Percentiles rank a stretch among this genome's conserved stretches.
phyloP scores from a whole-genome alignment of 23 tunicate species.

The Ciona savignyi region DNA sequence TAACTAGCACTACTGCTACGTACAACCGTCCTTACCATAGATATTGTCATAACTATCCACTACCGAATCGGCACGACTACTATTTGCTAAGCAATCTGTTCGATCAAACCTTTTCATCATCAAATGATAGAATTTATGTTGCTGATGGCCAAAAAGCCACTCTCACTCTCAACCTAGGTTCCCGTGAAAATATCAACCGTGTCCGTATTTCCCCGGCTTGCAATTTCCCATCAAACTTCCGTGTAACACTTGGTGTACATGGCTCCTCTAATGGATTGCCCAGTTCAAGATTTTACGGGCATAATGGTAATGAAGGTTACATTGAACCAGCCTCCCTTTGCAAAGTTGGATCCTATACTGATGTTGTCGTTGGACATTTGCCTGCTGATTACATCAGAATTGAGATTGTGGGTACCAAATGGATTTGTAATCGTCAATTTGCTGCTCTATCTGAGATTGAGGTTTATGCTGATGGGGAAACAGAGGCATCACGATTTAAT shows the following conservation, averaged over 20 bases:
- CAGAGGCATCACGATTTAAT: background rate
- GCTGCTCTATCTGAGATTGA: slow-evolving; percentile 21
- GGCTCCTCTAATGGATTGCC: background rate
- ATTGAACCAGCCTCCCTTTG: slow-evolving; percentile 14
- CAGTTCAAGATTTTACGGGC: slow-evolving; percentile 8
- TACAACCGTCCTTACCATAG: background rate
- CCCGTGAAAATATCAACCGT: slow-evolving; percentile 7
- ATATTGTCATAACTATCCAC: background rate
- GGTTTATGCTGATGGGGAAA: slow-evolving; percentile 19
- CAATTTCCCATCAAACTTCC: slow-evolving; percentile 17
- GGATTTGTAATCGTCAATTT: background rate
- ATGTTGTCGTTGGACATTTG: slow-evolving; percentile 15
- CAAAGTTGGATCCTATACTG: slow-evolving; percentile 7
- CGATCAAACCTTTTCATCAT: slow-evolving; percentile 10
- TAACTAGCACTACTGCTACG: background rate
- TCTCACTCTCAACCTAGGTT: slow-evolving; percentile 8
- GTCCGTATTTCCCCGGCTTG: slow-evolving; percentile 6
- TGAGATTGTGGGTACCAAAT: slow-evolving; percentile 2
- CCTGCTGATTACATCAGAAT: slow-evolving; percentile 14
- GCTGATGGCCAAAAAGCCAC: slow-evolving; percentile 1
- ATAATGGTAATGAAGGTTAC: slow-evolving; percentile 10
- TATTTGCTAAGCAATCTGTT: slow-evolving; percentile 9
- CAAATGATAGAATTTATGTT: background rate
- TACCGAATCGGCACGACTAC: background rate
- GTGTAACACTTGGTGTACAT: background rate